These are phyloP conservation scores for Gadus macrocephalus DNA, from an alignment of 2,113 vertebrate genomes.

Conservation along the genomic window DNA sequence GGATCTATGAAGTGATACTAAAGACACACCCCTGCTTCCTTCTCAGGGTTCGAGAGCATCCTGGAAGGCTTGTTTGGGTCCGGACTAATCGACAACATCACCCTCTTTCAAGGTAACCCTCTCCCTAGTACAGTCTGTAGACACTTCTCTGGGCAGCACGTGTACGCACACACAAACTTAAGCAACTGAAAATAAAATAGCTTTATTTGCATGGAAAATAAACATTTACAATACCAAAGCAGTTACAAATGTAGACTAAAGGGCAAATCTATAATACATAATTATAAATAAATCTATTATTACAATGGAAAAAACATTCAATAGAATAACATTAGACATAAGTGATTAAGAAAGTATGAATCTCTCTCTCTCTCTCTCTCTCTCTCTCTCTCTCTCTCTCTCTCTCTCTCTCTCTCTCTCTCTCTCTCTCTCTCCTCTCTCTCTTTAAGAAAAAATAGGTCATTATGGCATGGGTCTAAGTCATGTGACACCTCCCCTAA, in stretches of 20 bases:
- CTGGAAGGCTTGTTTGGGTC: conserved; percentile 98
- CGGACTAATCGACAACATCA: conserved; percentile 92
- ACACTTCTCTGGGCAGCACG: conserved; percentile 5
- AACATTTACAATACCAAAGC: too few relatives aligned
- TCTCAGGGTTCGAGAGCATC: conserved; percentile 96
- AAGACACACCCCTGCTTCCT: conserved; percentile 37
- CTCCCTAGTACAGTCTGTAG: too few relatives aligned
- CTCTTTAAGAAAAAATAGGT: neutral
- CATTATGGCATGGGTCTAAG: neutral
- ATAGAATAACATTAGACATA: neutral
- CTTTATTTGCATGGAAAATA: too few relatives aligned
- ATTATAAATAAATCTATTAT: neutral
- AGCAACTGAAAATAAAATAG: too few relatives aligned
- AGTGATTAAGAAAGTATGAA: neutral
- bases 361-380: neutral
- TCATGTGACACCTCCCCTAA: neutral
- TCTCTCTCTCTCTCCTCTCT: conserved; percentile 3
- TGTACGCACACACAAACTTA: conserved; percentile 1
- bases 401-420: neutral
- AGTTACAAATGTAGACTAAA: too few relatives aligned
- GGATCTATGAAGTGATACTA: too few relatives aligned
- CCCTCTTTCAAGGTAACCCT: conserved; percentile 89
- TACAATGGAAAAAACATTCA: neutral
- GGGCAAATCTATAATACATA: too few relatives aligned
- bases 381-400: conserved; percentile 1